Evolutionary conservation across 2,888 invertebrate genomes (phyloP).

Genomic region (Tetragonula carbonaria): DNA sequence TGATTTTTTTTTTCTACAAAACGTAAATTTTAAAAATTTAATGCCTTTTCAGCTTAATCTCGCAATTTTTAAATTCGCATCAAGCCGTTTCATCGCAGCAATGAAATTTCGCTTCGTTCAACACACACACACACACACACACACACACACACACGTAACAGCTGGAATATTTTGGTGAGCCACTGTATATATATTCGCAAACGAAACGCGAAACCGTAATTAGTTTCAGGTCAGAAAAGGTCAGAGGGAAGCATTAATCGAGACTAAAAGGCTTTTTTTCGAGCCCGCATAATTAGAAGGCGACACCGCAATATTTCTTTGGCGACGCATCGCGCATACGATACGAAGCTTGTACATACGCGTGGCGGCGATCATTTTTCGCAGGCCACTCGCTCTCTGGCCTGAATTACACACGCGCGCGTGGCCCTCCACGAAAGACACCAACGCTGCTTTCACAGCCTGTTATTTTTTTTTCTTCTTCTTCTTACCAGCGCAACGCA

Average conservation of each 20-base stretch:
- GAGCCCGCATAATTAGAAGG: slow-evolving; percentile 49
- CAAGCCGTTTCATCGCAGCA: neutral
- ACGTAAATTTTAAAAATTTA: no score
- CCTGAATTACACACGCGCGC: slow-evolving; percentile 23
- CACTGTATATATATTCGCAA: neutral
- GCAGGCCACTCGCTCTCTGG: slow-evolving; percentile 17
- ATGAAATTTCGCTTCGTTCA: neutral
- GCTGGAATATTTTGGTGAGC: neutral
- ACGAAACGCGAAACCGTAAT: slow-evolving; percentile 30
- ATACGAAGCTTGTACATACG: neutral
- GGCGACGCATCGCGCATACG: slow-evolving; percentile 44
- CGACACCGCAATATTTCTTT: slow-evolving; percentile 44
- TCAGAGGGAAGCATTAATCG: slow-evolving; percentile 31
- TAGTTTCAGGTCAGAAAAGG: slow-evolving; percentile 28
- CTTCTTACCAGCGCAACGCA: slow-evolving; percentile 20
- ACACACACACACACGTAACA: neutral
- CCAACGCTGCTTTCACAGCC: slow-evolving; percentile 42
- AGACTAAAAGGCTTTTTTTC: slow-evolving; percentile 40
- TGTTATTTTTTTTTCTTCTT: slow-evolving; percentile 32
- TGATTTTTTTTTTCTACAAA: no score
- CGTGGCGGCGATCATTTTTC: slow-evolving; percentile 55
- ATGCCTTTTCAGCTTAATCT: no score
- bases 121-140: neutral
- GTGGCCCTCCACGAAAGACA: slow-evolving; percentile 17
- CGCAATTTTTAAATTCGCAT: no score